Conservation (phyloP, 1,140 invertebrate species). For the Pseudomyrmex gracilis region DNA sequence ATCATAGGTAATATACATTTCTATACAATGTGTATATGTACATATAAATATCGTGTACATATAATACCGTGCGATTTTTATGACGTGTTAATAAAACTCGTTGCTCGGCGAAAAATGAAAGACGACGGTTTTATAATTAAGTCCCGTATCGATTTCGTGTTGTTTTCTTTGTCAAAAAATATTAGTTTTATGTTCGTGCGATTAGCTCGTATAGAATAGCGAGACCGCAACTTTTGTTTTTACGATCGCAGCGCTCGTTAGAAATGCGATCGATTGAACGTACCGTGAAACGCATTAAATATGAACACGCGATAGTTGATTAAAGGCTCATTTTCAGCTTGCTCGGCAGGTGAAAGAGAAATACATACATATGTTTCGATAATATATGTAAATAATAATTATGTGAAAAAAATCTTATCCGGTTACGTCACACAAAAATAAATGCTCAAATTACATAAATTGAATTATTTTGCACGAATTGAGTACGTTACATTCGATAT, state of each 20-base stretch:
- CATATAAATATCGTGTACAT: background rate
- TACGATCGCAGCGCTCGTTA: constrained; percentile 6
- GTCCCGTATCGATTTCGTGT: background rate
- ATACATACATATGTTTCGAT: too few relatives aligned
- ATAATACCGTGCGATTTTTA: background rate
- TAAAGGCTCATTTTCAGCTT: background rate
- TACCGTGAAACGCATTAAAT: background rate
- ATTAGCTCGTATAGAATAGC: background rate
- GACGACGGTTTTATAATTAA: background rate
- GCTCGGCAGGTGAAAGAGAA: too few relatives aligned
- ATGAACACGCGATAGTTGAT: constrained; percentile 15
- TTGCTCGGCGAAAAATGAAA: constrained; percentile 8
- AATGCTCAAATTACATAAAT: too few relatives aligned
- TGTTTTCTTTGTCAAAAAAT: constrained; percentile 14
- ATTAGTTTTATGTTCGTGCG: background rate
- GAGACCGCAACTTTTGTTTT: background rate
- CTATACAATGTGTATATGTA: background rate
- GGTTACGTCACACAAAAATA: too few relatives aligned
- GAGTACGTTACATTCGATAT: too few relatives aligned
- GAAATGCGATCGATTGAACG: background rate
- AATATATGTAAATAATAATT: too few relatives aligned
- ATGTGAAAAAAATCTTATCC: too few relatives aligned
- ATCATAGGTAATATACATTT: too few relatives aligned
- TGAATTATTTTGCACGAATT: too few relatives aligned
- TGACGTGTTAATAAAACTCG: constrained; percentile 26